These are phyloP conservation scores for Cathartes aura DNA, from an alignment of 2,113 vertebrate genomes.

Conservation along the genomic window DNA sequence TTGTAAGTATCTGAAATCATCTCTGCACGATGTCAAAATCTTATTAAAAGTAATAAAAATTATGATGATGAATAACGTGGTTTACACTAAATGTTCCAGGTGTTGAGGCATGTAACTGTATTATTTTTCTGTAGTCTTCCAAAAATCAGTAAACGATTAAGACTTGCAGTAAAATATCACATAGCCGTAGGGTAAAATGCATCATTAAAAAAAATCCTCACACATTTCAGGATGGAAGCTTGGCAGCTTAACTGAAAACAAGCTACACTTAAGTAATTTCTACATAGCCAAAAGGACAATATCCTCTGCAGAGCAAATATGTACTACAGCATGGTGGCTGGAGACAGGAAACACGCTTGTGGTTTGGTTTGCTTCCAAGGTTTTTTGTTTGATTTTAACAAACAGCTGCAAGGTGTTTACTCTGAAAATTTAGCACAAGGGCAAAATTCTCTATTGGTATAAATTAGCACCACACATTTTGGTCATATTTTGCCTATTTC, in stretches of 20 bases:
- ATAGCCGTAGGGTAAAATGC: constrained; percentile 41
- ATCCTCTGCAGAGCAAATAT: constrained; percentile 44
- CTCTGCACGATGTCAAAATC: background rate
- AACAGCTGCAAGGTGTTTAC: constrained; percentile 51
- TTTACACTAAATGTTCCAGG: background rate
- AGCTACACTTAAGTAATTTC: constrained; percentile 64
- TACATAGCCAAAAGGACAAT: constrained; percentile 65
- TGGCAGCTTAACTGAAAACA: constrained; percentile 57
- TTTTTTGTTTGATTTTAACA: constrained; percentile 58
- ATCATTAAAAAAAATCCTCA: constrained; percentile 47
- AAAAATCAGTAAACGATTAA: background rate
- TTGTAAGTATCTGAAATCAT: background rate
- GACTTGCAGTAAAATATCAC: constrained; percentile 24
- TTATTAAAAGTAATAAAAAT: background rate
- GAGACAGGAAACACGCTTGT: constrained; percentile 51
- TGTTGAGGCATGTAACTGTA: background rate
- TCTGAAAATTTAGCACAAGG: constrained; percentile 13
- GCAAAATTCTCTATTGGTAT: constrained; percentile 15
- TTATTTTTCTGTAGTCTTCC: constrained; percentile 14
- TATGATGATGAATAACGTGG: background rate
- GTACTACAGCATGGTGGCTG: background rate
- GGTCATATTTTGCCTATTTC: background rate
- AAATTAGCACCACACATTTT: background rate
- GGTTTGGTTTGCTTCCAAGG: constrained; percentile 65
- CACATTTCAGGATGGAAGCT: constrained; percentile 31